Evolutionary conservation across 2,797 vertebrate genomes (phyloP).

Genomic region (Thunnus albacares): DNA sequence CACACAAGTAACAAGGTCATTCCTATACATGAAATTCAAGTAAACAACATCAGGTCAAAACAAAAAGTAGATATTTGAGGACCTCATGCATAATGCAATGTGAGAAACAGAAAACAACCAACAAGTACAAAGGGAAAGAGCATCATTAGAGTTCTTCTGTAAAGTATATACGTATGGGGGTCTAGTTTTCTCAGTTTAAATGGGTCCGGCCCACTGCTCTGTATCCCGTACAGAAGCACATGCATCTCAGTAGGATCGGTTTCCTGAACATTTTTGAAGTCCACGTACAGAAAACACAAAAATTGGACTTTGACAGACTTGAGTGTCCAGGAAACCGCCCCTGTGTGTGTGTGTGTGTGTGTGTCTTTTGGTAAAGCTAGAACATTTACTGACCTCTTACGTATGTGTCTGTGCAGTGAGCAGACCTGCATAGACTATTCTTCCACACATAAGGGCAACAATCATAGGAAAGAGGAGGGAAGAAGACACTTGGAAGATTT

Average conservation of each 20-base stretch:
- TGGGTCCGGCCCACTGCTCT: slow-evolving; percentile 90
- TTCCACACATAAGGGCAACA: slow-evolving; percentile 65
- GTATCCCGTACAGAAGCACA: slow-evolving; percentile 88
- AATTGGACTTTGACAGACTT: slow-evolving; percentile 36
- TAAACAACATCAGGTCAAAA: slow-evolving; percentile 83
- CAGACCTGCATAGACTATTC: slow-evolving; percentile 54
- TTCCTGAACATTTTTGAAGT: slow-evolving; percentile 57
- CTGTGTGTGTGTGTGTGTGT: background rate
- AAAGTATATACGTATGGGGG: slow-evolving; percentile 65
- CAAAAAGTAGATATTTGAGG: slow-evolving; percentile 75
- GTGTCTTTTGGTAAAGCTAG: slow-evolving; percentile 76
- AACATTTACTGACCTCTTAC: slow-evolving; percentile 67
- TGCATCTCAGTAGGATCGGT: slow-evolving; percentile 60
- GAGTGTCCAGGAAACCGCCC: slow-evolving; percentile 53
- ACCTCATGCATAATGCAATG: slow-evolving; percentile 85
- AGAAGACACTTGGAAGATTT: slow-evolving; percentile 75
- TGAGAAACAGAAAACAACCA: slow-evolving; percentile 63
- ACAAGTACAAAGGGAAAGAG: slow-evolving; percentile 61
- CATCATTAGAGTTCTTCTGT: slow-evolving; percentile 74
- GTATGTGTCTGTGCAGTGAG: slow-evolving; percentile 65
- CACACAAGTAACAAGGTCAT: slow-evolving; percentile 84
- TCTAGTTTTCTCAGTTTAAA: slow-evolving; percentile 78
- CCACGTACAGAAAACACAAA: background rate
- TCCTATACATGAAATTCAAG: slow-evolving; percentile 89
- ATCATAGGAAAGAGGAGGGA: slow-evolving; percentile 65